These are phyloP conservation scores for Medauroidea extradentata DNA, from an alignment of 1,140 invertebrate species.

Conservation along the genomic window DNA sequence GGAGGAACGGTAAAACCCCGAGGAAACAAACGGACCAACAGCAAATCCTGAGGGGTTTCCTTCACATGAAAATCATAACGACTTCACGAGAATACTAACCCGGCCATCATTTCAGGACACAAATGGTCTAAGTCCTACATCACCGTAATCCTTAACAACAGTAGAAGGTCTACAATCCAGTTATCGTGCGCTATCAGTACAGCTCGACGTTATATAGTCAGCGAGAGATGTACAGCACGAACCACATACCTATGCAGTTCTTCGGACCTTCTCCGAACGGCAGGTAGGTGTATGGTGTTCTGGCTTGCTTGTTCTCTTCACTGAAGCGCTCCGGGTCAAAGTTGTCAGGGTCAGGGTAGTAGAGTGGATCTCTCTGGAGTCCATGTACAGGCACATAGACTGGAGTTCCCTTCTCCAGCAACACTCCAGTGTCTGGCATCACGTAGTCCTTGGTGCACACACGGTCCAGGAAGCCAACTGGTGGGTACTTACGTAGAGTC, in stretches of 20 bases:
- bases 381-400: slow-evolving; percentile 29
- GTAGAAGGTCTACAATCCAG: too few species aligned
- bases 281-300: slow-evolving; percentile 41
- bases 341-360: slow-evolving; percentile 52
- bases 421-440: slow-evolving; percentile 31
- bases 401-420: slow-evolving; percentile 28
- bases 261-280: slow-evolving; percentile 55
- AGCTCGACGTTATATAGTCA: too few species aligned
- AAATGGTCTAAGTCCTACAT: too few species aligned
- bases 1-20: too few species aligned
- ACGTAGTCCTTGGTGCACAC: slow-evolving; percentile 45
- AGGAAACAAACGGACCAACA: too few species aligned
- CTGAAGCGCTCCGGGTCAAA: slow-evolving; percentile 59
- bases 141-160: too few species aligned
- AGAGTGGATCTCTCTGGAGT: slow-evolving; percentile 41
- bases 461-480: slow-evolving; percentile 37
- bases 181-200: too few species aligned
- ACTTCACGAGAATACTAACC: too few species aligned
- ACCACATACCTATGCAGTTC: slow-evolving; percentile 49
- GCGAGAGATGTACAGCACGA: too few species aligned
- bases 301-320: slow-evolving; percentile 41
- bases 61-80: too few species aligned
- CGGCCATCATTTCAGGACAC: too few species aligned
- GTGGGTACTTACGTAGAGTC: slow-evolving; percentile 46
- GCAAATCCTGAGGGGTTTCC: too few species aligned